These are phyloP conservation scores for Zaprionus nigranus DNA, from an alignment of 1,140 invertebrate species.

Conservation along the genomic window DNA sequence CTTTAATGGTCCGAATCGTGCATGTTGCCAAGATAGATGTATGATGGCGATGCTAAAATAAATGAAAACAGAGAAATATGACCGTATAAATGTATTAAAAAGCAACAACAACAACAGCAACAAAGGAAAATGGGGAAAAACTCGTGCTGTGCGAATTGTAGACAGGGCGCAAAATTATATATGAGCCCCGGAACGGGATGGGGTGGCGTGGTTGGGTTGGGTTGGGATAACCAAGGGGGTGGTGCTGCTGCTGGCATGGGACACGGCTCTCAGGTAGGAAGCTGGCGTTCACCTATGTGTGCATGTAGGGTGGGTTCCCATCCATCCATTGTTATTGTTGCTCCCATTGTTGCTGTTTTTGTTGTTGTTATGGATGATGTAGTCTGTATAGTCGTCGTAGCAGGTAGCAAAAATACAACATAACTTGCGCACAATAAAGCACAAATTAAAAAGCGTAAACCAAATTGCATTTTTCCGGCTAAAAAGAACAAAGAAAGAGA, in stretches of 20 bases:
- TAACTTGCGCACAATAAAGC: conserved; percentile 82
- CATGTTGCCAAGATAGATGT: conserved; percentile 51
- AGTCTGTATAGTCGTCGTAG: neutral
- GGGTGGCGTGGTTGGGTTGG: neutral
- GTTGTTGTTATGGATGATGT: conserved; percentile 13
- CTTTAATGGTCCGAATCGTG: conserved; percentile 37
- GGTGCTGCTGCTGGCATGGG: neutral
- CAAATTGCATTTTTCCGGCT: conserved; percentile 57
- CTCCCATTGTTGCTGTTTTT: conserved; percentile 5
- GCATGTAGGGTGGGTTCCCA: conserved; percentile 3
- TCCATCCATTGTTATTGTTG: conserved; percentile 6
- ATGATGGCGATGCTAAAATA: conserved; percentile 47
- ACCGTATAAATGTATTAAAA: conserved; percentile 60
- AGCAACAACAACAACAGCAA: conserved; percentile 40
- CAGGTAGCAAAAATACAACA: conserved; percentile 37
- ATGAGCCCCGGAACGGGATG: conserved; percentile 2
- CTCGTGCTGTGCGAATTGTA: conserved; percentile 28
- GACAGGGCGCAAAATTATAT: conserved; percentile 29
- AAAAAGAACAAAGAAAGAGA: neutral
- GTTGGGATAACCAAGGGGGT: neutral
- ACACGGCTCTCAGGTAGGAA: neutral
- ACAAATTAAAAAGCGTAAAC: conserved; percentile 82
- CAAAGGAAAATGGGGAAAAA: conserved; percentile 28
- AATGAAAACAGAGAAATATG: conserved; percentile 57
- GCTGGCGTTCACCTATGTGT: neutral